These are phyloP conservation scores for Atethmia centrago DNA, from an alignment of 2,888 invertebrate genomes.

Conservation along the genomic window DNA sequence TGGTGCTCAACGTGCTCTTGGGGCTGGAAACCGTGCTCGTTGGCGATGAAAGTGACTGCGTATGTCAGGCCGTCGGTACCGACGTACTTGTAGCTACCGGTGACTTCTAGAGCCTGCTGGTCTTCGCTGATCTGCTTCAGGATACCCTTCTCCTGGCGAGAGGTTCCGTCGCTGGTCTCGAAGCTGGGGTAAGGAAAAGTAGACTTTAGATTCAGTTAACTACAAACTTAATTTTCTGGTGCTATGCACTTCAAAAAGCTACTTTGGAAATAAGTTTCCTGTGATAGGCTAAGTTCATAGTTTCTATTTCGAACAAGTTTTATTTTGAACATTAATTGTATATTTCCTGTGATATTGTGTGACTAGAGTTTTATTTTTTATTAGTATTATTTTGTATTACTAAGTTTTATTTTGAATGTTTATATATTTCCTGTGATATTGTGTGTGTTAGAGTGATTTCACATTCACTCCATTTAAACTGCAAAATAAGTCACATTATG, in stretches of 20 bases:
- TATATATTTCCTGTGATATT: no score
- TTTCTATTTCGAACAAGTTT: neutral
- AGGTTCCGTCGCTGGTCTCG: constrained; percentile 89
- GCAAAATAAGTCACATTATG: neutral
- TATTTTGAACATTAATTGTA: neutral
- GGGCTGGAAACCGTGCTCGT: constrained; percentile 91
- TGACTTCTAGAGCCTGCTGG: constrained; percentile 87
- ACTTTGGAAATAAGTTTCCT: neutral
- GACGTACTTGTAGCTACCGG: constrained; percentile 89
- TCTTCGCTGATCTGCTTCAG: constrained; percentile 88
- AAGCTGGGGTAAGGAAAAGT: constrained; percentile 72
- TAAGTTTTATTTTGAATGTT: neutral
- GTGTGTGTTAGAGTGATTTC: no score
- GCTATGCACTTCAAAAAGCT: neutral
- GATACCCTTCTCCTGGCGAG: constrained; percentile 88
- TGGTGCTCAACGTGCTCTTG: constrained; percentile 83
- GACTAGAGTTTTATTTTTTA: no score
- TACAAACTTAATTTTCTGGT: neutral
- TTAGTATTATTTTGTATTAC: no score
- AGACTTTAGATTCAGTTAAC: neutral
- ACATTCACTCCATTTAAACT: neutral
- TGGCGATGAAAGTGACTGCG: constrained; percentile 89
- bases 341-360: no score
- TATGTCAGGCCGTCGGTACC: constrained; percentile 89
- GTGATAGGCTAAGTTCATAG: no score